Percentiles rank a stretch among this genome's conserved stretches.
Conservation (phyloP, 2,113 vertebrate species). For the Turnix velox region DNA sequence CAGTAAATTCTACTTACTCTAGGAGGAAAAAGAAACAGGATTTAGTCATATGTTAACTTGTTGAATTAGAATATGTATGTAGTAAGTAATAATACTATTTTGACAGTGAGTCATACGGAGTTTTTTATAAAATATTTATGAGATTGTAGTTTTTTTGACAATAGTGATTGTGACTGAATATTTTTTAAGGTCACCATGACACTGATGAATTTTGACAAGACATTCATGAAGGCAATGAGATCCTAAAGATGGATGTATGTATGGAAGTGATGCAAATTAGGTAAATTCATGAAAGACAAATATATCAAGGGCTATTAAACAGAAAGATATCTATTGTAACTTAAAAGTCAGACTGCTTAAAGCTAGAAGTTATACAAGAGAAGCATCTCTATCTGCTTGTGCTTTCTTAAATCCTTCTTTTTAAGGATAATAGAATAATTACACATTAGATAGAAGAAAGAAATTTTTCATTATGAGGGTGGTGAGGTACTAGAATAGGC, state of each 20-base stretch:
- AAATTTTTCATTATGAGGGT: background rate
- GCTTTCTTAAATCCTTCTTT: background rate
- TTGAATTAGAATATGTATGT: background rate
- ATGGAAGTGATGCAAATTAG: background rate
- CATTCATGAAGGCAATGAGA: background rate
- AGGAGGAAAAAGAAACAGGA: background rate
- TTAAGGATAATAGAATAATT: background rate
- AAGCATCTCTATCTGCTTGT: background rate
- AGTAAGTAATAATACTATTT: background rate
- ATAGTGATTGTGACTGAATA: background rate
- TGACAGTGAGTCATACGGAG: slow-evolving; percentile 11
- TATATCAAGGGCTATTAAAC: slow-evolving; percentile 19
- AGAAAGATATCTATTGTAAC: background rate
- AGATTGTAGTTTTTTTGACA: background rate
- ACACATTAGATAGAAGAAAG: background rate
- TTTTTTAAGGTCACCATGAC: slow-evolving; percentile 27
- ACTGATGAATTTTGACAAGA: slow-evolving; percentile 28
- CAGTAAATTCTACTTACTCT: background rate
- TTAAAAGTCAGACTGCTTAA: background rate
- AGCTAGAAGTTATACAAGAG: background rate
- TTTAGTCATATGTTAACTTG: background rate
- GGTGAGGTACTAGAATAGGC: background rate
- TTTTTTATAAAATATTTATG: slow-evolving; percentile 21
- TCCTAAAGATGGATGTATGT: slow-evolving; percentile 13
- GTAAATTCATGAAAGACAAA: slow-evolving; percentile 24